These are phyloP conservation scores for Drosophila mercatorum DNA, from an alignment of 2,888 invertebrate genomes.

Conservation along the genomic window DNA sequence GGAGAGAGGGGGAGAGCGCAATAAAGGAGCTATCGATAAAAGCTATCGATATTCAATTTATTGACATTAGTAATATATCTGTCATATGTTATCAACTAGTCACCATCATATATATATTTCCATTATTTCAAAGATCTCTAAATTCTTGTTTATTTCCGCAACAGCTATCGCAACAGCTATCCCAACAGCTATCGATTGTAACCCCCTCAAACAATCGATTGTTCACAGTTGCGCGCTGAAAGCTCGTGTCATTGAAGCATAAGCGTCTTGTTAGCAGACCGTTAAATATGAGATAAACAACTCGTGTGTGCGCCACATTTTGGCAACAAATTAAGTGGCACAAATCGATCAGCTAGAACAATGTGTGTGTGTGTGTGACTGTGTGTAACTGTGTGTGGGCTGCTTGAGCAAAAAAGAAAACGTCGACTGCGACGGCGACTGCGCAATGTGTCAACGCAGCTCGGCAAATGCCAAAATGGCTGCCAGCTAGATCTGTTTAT, in stretches of 20 bases:
- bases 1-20: neutral
- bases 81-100: neutral
- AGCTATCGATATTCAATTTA: neutral
- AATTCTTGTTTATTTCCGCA: too few relatives aligned
- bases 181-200: neutral
- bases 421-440: conserved; percentile 30
- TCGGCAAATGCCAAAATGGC: conserved; percentile 53
- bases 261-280: conserved; percentile 57
- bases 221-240: too few relatives aligned
- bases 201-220: neutral
- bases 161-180: too few relatives aligned
- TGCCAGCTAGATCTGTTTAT: conserved; percentile 30
- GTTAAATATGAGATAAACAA: conserved; percentile 56
- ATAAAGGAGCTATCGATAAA: neutral
- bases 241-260: conserved; percentile 42
- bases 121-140: neutral
- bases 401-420: conserved; percentile 19
- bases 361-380: conserved; percentile 6
- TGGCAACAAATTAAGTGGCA: conserved; percentile 69
- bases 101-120: neutral
- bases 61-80: neutral
- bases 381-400: conserved; percentile 58
- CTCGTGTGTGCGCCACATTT: conserved; percentile 55
- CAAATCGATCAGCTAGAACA: conserved; percentile 69
- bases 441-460: conserved; percentile 74